phyloP scores from a whole-genome alignment of 2,113 vertebrate species.

The Ictidomys tridecemlineatus region DNA sequence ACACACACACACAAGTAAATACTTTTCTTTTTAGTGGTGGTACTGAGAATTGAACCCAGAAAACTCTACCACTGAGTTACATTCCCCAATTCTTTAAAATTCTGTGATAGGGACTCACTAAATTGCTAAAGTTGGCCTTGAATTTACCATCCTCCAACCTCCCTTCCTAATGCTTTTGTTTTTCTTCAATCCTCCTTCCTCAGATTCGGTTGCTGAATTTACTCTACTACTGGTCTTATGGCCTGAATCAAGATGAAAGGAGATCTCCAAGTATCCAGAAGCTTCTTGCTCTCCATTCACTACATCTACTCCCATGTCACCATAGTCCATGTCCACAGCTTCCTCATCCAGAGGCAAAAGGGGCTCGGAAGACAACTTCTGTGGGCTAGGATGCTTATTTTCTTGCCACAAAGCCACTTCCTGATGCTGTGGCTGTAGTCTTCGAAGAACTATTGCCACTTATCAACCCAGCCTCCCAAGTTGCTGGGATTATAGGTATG shows the following conservation, averaged over 20 bases:
- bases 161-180: conserved; percentile 69
- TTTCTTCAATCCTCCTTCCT: conserved; percentile 85
- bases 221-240: conserved; percentile 92
- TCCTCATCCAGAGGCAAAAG: conserved; percentile 96
- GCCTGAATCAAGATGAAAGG: conserved; percentile 91
- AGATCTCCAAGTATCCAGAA: conserved; percentile 91
- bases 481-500: no score
- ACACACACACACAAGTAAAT: no score
- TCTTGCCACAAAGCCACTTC: conserved; percentile 93
- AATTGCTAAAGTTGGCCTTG: no score
- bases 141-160: no score
- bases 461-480: conserved; percentile 75
- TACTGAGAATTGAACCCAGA: no score
- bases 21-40: no score
- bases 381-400: conserved; percentile 93
- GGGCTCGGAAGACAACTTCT: conserved; percentile 91
- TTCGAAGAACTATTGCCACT: conserved; percentile 97
- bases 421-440: conserved; percentile 94
- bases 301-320: conserved; percentile 89
- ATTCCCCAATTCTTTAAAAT: no score
- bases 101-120: no score
- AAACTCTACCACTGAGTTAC: no score
- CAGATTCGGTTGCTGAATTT: conserved; percentile 91
- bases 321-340: conserved; percentile 96
- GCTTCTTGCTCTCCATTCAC: conserved; percentile 89